Base-by-base conservation (phyloP, 2,888 invertebrate species). In the Ferrisia virgata region DNA sequence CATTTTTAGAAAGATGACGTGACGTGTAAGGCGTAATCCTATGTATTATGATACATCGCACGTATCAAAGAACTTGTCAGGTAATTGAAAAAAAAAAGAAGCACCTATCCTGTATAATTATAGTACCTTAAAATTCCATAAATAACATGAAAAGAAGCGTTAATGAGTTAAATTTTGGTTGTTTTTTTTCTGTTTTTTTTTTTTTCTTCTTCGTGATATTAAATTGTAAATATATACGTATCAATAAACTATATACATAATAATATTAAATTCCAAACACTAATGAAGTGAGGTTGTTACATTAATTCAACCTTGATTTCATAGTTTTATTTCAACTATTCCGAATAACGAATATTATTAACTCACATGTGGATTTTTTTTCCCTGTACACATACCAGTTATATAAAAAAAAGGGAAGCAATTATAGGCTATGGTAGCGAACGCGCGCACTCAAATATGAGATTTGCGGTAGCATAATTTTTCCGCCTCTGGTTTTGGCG, bases 401-500 rank as follows among this genome's bases (percentile, higher is more conserved):
- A 36, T 13, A 9, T 3, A 13, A 22, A 15, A 22, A 31, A 13
- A 72, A 72, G 25, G 33, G 72, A 64, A 64, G 64, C 33, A 72
- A 72, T 72, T 72, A 72, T 36, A 33, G 25, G 47, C 47, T 28
- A 9, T 25, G 31, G 31, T 22, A n/a, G 36, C 31, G 72, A 72
- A 72, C 72, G 72, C 72, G 72, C 72, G 72, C 72, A 72, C 33
- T 33, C 33, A 15, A 28, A 64, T 64, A 31, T 28, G 64, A n/a
- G 72, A 72, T 33, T 31, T n/a, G 31, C 33, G 33, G 72, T 72
- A 72, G 33, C 33, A 33, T 72, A n/a, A 72, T 72, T 72, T 72
- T 72, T 72, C 72, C 72, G 72, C 72, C 72, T 31, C 72, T 72
- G 72, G 72, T 72, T 72, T 72, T 72, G 72, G 72, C 72, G 72